phyloP scores from a whole-genome alignment of 2,113 vertebrate species.

The Canis aureus region DNA sequence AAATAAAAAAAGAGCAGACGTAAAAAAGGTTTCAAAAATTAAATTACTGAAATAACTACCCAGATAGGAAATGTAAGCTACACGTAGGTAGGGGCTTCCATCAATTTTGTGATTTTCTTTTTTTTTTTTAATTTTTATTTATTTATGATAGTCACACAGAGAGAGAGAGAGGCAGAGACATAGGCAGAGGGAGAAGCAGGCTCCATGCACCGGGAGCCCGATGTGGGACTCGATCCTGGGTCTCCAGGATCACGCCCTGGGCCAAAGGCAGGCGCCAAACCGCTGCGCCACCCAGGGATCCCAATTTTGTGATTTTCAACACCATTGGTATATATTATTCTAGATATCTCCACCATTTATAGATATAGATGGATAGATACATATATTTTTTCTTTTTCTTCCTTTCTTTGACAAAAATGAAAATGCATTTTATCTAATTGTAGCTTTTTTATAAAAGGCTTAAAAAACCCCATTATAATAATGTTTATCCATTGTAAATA shows the following conservation, averaged over 20 bases:
- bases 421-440: neutral
- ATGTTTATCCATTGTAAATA: neutral
- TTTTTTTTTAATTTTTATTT: too few species aligned
- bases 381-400: neutral
- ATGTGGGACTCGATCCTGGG: too few species aligned
- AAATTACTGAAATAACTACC: conserved; percentile 12
- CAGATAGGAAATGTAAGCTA: neutral
- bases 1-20: neutral
- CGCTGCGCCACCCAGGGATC: too few species aligned
- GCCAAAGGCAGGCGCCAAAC: too few species aligned
- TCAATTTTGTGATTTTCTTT: neutral
- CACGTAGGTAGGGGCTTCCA: too few species aligned
- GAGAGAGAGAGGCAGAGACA: too few species aligned
- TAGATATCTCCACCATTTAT: neutral
- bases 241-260: too few species aligned
- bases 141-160: too few species aligned
- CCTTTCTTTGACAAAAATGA: conserved; percentile 1
- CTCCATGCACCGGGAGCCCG: too few species aligned
- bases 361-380: neutral
- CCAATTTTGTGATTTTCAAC: neutral
- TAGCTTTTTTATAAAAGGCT: neutral
- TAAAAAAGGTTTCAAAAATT: neutral
- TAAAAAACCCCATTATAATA: neutral
- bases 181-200: too few species aligned
- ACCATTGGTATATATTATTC: neutral